Evolutionary conservation across 2,797 vertebrate species (phyloP).

Genomic region (Menidia menidia): DNA sequence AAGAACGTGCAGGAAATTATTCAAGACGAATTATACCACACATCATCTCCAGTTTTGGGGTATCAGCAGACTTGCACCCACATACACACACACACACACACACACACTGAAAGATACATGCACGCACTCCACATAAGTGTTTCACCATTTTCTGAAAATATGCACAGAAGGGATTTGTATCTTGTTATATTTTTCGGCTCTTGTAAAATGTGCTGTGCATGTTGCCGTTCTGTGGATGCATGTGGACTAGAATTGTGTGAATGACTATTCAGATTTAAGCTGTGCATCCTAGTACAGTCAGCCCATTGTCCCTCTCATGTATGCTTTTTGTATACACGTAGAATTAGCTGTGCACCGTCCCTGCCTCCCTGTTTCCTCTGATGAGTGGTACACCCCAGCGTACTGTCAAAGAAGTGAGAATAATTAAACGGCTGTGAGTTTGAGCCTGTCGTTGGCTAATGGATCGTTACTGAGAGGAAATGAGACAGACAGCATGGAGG

Average conservation of each 20-base stretch:
- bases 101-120: slow-evolving; percentile 20
- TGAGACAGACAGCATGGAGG: slow-evolving; percentile 75
- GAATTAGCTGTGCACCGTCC: slow-evolving; percentile 51
- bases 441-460: slow-evolving; percentile 78
- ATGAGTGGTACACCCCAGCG: slow-evolving; percentile 69
- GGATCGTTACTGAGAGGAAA: slow-evolving; percentile 79
- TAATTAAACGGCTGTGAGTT: slow-evolving; percentile 84
- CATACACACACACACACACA: slow-evolving; percentile 2
- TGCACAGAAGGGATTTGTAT: slow-evolving; percentile 26
- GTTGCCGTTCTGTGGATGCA: slow-evolving; percentile 15
- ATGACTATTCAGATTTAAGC: neutral
- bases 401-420: slow-evolving; percentile 70
- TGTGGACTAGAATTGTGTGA: slow-evolving; percentile 3
- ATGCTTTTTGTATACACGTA: slow-evolving; percentile 41
- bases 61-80: slow-evolving; percentile 34
- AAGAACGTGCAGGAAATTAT: slow-evolving; percentile 78
- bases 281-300: slow-evolving; percentile 5
- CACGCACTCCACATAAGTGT: neutral
- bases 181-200: slow-evolving; percentile 34
- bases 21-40: slow-evolving; percentile 71
- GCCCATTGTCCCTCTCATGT: slow-evolving; percentile 35
- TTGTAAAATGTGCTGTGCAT: slow-evolving; percentile 16
- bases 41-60: slow-evolving; percentile 50
- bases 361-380: slow-evolving; percentile 54
- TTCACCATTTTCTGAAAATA: slow-evolving; percentile 13